Evolutionary conservation across 2,888 invertebrate species (phyloP).

Genomic region (Microctonus hyperodae): DNA sequence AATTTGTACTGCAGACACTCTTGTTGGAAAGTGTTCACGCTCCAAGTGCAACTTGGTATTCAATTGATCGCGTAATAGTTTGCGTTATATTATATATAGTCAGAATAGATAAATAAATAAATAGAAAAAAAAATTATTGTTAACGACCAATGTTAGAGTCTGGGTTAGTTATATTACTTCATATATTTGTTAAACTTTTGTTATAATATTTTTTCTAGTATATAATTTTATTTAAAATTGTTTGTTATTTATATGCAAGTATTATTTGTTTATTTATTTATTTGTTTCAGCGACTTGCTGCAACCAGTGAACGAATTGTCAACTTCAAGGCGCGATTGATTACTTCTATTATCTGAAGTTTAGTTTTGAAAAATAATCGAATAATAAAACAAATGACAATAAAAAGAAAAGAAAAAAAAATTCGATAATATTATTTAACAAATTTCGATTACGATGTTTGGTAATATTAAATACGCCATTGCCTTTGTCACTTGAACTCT

Average conservation of each 20-base stretch:
- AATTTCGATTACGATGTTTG: slow-evolving; percentile 55
- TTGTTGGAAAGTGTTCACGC: slow-evolving; percentile 44
- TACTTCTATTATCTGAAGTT: slow-evolving; percentile 83
- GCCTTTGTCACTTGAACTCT: slow-evolving; percentile 59
- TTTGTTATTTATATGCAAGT: not conserved
- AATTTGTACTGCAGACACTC: not conserved
- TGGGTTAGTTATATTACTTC: too few relatives aligned
- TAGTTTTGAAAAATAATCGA: slow-evolving; percentile 25
- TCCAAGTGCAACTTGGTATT: slow-evolving; percentile 38
- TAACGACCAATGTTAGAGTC: not conserved
- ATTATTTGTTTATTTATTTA: not conserved
- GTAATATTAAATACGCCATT: slow-evolving; percentile 40
- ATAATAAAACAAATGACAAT: slow-evolving; percentile 10
- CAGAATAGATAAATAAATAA: not conserved
- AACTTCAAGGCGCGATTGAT: slow-evolving; percentile 93
- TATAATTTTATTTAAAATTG: not conserved
- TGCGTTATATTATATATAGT: not conserved
- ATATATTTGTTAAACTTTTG: too few relatives aligned
- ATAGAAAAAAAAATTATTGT: not conserved
- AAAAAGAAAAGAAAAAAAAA: not conserved
- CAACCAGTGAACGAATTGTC: slow-evolving; percentile 89
- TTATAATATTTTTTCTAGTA: too few relatives aligned
- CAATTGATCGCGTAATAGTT: slow-evolving; percentile 5
- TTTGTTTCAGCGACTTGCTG: slow-evolving; percentile 74
- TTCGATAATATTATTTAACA: slow-evolving; percentile 23